Conservation (phyloP, 2,888 invertebrate species). For the Rhyacophila evoluta region DNA sequence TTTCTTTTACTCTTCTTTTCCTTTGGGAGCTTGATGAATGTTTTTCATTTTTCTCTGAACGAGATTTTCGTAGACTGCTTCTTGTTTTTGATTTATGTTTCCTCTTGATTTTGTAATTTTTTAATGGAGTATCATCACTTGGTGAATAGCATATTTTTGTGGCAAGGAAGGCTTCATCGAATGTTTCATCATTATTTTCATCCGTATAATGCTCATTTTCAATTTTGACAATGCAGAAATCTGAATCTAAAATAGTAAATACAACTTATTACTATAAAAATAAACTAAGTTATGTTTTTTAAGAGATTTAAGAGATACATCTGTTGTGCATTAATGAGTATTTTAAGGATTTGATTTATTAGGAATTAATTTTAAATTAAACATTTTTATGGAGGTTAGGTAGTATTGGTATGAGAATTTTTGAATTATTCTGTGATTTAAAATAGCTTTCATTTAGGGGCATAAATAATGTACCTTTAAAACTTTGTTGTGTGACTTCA, state of each 20-base stretch:
- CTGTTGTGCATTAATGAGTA: no score
- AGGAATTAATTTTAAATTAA: no score
- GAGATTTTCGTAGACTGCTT: not conserved
- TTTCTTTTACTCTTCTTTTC: not conserved
- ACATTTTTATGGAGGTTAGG: no score
- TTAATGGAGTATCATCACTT: not conserved
- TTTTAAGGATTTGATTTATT: no score
- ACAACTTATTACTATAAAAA: no score
- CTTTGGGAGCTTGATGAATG: not conserved
- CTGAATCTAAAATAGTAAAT: not conserved
- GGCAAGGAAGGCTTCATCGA: not conserved
- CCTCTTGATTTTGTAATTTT: conserved; percentile 1
- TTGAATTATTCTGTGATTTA: no score
- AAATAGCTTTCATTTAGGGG: no score
- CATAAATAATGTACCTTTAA: no score
- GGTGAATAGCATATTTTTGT: not conserved
- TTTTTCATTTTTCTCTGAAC: not conserved
- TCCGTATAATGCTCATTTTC: not conserved
- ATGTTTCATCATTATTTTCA: not conserved
- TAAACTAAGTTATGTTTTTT: no score
- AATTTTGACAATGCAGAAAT: not conserved
- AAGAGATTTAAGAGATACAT: no score
- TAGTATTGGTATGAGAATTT: no score
- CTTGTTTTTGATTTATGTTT: not conserved
- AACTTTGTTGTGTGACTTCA: not conserved